These are phyloP conservation scores for Carcinoscorpius rotundicauda DNA, from an alignment of 1,140 invertebrate genomes.

Conservation along the genomic window DNA sequence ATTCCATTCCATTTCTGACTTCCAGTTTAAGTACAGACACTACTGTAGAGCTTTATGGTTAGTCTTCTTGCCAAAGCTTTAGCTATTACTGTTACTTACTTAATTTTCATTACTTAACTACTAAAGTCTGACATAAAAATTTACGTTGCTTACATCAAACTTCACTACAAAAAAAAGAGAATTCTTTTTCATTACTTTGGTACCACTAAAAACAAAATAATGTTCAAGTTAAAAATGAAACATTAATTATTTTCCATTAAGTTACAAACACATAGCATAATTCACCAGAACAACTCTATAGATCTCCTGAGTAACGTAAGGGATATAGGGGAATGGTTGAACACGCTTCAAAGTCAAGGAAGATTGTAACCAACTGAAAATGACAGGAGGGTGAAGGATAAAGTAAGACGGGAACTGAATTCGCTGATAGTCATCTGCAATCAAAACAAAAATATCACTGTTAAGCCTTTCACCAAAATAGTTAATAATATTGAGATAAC, in stretches of 20 bases:
- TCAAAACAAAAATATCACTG: slow-evolving; percentile 3
- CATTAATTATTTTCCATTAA: background rate
- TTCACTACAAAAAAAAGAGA: too few species aligned
- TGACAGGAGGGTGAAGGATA: slow-evolving; percentile 27
- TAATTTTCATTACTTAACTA: too few species aligned
- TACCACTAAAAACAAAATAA: slow-evolving; percentile 5
- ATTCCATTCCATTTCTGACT: too few species aligned
- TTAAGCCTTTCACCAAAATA: too few species aligned
- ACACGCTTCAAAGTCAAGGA: slow-evolving; percentile 41
- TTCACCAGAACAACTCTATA: slow-evolving; percentile 30
- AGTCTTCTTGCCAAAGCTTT: too few species aligned
- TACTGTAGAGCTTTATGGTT: too few species aligned
- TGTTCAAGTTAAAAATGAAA: background rate
- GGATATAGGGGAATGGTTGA: slow-evolving; percentile 51
- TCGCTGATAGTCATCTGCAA: slow-evolving; percentile 41
- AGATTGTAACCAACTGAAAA: slow-evolving; percentile 45
- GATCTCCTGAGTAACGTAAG: slow-evolving; percentile 37
- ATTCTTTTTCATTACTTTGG: background rate
- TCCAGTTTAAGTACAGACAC: too few species aligned
- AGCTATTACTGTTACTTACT: too few species aligned
- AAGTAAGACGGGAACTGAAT: slow-evolving; percentile 58
- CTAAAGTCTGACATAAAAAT: too few species aligned
- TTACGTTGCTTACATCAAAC: too few species aligned
- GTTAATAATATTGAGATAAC: too few species aligned
- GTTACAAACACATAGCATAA: background rate